These are phyloP conservation scores for Heterotis niloticus DNA, from an alignment of 2,113 vertebrate genomes.

Conservation along the genomic window DNA sequence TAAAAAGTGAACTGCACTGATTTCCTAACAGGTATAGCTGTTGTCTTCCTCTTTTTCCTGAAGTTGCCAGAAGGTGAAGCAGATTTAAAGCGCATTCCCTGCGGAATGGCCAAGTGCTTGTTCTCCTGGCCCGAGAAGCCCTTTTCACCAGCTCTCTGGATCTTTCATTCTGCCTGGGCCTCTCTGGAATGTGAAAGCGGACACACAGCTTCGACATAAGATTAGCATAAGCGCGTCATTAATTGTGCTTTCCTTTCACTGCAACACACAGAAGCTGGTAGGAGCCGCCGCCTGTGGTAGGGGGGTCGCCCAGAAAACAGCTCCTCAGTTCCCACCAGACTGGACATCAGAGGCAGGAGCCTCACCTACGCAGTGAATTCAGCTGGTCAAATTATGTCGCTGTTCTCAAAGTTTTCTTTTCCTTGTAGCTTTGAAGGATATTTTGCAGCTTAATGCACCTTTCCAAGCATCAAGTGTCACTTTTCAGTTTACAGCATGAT, in stretches of 20 bases:
- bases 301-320: background rate
- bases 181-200: constrained; percentile 45
- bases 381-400: constrained; percentile 17
- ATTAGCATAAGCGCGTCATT: constrained; percentile 69
- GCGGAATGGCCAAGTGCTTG: background rate
- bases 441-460: too few species aligned
- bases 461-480: too few species aligned
- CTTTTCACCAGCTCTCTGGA: constrained; percentile 29
- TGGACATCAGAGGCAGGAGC: background rate
- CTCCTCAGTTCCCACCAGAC: background rate
- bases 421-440: background rate
- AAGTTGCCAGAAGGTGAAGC: constrained; percentile 3
- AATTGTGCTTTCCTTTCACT: constrained; percentile 58
- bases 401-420: background rate
- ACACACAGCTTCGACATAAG: constrained; percentile 38
- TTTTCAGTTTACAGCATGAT: too few species aligned
- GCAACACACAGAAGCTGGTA: constrained; percentile 52
- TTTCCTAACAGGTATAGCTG: constrained; percentile 5
- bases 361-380: constrained; percentile 5
- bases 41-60: background rate
- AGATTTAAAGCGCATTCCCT: constrained; percentile 22
- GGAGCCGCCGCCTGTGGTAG: constrained; percentile 43
- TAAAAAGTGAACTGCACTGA: constrained; percentile 14
- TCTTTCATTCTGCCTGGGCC: constrained; percentile 50
- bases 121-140: constrained; percentile 36